These are phyloP conservation scores for Ectobius pallidus DNA, from an alignment of 2,888 invertebrate species.

Conservation along the genomic window DNA sequence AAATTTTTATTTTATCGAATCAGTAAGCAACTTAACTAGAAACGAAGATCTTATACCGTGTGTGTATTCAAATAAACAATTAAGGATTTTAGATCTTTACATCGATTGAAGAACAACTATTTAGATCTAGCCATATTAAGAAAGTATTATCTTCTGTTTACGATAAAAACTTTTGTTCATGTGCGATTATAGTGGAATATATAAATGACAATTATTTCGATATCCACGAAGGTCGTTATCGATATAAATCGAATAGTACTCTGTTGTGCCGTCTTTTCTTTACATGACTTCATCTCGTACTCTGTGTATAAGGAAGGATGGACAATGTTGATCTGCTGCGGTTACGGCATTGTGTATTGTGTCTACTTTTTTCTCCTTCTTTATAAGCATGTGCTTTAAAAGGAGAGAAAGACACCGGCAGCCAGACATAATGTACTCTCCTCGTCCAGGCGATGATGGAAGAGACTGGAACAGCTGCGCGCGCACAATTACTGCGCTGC, in stretches of 20 bases:
- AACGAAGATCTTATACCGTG: too few species aligned
- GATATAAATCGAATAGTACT: background rate
- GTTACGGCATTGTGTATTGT: background rate
- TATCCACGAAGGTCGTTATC: background rate
- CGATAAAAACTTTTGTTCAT: background rate
- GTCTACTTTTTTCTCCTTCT: background rate
- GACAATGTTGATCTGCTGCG: background rate
- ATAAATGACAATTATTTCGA: background rate
- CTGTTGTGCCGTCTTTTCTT: background rate
- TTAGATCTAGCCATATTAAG: background rate
- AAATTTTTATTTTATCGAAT: too few species aligned
- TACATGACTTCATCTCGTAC: slow-evolving; percentile 5
- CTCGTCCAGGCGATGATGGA: background rate
- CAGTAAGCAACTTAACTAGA: too few species aligned
- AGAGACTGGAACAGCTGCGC: background rate
- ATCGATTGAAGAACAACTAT: background rate
- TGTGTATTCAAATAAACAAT: background rate
- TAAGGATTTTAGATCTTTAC: background rate
- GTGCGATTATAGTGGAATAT: background rate
- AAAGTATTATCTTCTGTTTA: background rate
- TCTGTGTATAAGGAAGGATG: background rate
- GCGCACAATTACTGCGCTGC: background rate
- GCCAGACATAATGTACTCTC: background rate
- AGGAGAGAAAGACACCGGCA: background rate
- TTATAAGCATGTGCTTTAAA: background rate